phyloP scores from a whole-genome alignment of 2,888 invertebrate species.

The Sinhomidia bicolor region DNA sequence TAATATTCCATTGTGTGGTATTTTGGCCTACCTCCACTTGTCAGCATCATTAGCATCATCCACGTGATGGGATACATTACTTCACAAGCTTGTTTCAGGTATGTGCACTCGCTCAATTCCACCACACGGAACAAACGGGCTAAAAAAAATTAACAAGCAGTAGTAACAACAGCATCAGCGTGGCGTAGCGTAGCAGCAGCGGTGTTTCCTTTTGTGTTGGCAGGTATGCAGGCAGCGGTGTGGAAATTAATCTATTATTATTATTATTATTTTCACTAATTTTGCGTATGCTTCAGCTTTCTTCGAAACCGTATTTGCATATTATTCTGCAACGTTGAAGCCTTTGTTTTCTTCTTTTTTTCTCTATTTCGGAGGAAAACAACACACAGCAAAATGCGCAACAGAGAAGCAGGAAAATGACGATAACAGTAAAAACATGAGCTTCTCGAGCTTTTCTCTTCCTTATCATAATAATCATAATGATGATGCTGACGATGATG shows the following conservation, averaged over 20 bases:
- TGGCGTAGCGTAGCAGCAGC: too few species aligned
- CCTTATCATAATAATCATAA: constrained; percentile 20
- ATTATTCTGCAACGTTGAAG: neutral
- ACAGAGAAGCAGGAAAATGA: constrained; percentile 4
- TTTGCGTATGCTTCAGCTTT: neutral
- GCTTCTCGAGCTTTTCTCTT: constrained; percentile 2
- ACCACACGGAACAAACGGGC: neutral
- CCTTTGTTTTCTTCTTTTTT: constrained; percentile 4
- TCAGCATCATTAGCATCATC: constrained; percentile 37
- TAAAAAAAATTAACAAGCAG: neutral
- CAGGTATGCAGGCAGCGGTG: too few species aligned
- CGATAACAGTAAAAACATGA: neutral
- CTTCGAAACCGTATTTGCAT: neutral
- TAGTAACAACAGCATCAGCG: too few species aligned
- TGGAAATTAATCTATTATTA: too few species aligned
- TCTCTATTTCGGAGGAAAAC: neutral
- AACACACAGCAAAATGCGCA: constrained; percentile 35
- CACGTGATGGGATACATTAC: neutral
- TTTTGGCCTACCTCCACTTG: constrained; percentile 4
- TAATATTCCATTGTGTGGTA: constrained; percentile 29
- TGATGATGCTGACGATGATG: too few species aligned
- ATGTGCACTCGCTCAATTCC: constrained; percentile 12
- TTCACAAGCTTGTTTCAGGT: constrained; percentile 4
- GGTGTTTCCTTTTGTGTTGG: too few species aligned
- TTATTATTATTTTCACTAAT: too few species aligned